Conservation (phyloP, 2,113 vertebrate species). For the Esox niger region DNA sequence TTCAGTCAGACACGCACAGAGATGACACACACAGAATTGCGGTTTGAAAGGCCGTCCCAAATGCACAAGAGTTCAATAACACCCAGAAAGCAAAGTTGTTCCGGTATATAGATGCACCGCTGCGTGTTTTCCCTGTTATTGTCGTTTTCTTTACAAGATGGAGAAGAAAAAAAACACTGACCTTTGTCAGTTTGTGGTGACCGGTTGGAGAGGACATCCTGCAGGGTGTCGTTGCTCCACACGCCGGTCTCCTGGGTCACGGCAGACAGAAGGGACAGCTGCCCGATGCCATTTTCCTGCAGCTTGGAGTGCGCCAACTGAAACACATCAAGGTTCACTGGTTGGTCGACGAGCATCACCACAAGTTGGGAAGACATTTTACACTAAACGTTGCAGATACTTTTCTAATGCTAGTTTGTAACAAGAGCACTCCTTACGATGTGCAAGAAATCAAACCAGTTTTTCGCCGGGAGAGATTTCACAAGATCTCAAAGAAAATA, state of each 20-base stretch:
- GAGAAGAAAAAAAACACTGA: conserved; percentile 45
- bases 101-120: too few relatives aligned
- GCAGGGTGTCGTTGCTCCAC: conserved; percentile 83
- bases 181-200: conserved; percentile 76
- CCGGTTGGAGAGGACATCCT: conserved; percentile 79
- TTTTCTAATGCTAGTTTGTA: too few relatives aligned
- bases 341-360: too few relatives aligned
- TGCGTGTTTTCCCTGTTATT: too few relatives aligned
- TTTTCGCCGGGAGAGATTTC: background rate
- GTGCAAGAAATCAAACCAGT: background rate
- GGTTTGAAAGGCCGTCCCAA: background rate
- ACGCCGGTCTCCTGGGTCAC: conserved; percentile 81
- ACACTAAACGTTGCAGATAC: too few relatives aligned
- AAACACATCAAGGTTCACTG: background rate
- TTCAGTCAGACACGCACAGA: background rate
- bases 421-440: too few relatives aligned
- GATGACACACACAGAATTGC: too few relatives aligned
- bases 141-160: too few relatives aligned
- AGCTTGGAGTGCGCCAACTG: conserved; percentile 83
- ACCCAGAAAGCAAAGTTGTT: background rate
- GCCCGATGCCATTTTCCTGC: conserved; percentile 81
- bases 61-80: background rate
- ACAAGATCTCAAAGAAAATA: background rate
- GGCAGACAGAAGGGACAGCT: conserved; percentile 79
- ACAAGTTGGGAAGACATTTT: too few relatives aligned